These are phyloP conservation scores for Platyura marginata DNA, from an alignment of 1,140 invertebrate species.

Conservation along the genomic window DNA sequence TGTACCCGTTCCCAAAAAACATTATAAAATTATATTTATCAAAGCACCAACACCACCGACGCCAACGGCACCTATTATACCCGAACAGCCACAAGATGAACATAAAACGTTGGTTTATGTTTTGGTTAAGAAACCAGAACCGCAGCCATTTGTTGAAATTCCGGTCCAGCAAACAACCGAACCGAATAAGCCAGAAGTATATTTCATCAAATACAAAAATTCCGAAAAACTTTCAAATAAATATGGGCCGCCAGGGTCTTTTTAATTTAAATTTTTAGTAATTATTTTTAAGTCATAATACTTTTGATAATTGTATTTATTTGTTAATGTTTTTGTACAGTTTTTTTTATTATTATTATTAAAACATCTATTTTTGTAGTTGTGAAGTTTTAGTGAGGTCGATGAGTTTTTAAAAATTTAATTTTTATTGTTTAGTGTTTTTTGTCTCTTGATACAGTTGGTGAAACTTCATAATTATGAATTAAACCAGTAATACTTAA, in stretches of 20 bases:
- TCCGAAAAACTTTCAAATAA: slow-evolving; percentile 13
- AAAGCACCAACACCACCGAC: slow-evolving; percentile 60
- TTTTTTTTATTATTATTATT: no score
- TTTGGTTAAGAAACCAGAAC: slow-evolving; percentile 55
- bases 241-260: slow-evolving; percentile 13
- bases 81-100: slow-evolving; percentile 40
- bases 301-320: background rate
- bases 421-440: no score
- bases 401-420: no score
- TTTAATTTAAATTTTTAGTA: background rate
- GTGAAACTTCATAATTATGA: no score
- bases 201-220: slow-evolving; percentile 37
- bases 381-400: no score
- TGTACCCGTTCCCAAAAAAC: slow-evolving; percentile 40
- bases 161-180: slow-evolving; percentile 28
- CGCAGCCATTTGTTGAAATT: slow-evolving; percentile 19
- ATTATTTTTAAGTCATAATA: background rate
- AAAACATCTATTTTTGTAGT: no score
- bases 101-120: slow-evolving; percentile 76
- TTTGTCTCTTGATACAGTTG: no score
- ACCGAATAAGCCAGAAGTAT: slow-evolving; percentile 35
- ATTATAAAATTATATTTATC: slow-evolving; percentile 78
- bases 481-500: no score
- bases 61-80: slow-evolving; percentile 32
- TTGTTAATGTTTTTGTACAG: no score